Percentiles rank a stretch among this genome's conserved stretches.
Conservation (phyloP, 2,888 invertebrate species). For the Agapostemon virescens region DNA sequence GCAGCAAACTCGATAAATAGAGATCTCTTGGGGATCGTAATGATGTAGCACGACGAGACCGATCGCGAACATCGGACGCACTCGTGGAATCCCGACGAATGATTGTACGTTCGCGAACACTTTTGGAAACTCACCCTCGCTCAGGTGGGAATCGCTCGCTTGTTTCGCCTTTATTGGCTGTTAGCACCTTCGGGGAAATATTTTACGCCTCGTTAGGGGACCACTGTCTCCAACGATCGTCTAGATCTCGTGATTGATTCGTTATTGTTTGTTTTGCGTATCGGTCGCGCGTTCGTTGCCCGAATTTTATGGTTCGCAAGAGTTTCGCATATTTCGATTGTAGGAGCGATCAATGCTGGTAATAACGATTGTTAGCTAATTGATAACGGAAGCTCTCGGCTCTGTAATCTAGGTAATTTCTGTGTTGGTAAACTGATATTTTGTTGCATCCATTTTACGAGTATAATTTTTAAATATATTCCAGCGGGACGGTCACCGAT, state of each 20-base stretch:
- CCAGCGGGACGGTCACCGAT: too few species aligned
- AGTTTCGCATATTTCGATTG: too few species aligned
- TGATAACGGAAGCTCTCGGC: too few species aligned
- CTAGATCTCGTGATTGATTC: background rate
- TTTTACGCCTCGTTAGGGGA: background rate
- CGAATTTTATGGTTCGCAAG: too few species aligned
- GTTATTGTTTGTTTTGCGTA: background rate
- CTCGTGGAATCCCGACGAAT: slow-evolving; percentile 11
- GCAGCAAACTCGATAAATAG: slow-evolving; percentile 31
- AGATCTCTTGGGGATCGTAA: slow-evolving; percentile 25
- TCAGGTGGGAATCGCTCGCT: background rate
- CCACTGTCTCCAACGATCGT: background rate
- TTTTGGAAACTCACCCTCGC: slow-evolving; percentile 7
- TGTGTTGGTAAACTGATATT: too few species aligned
- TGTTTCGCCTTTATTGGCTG: background rate
- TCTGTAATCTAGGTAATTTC: too few species aligned
- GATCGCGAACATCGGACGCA: background rate
- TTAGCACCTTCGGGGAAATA: background rate
- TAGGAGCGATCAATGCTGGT: too few species aligned
- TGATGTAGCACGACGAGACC: slow-evolving; percentile 18
- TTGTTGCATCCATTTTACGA: too few species aligned
- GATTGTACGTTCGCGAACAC: slow-evolving; percentile 16
- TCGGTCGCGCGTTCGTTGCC: too few species aligned
- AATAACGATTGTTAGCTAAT: too few species aligned
- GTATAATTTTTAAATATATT: too few species aligned